Percentiles rank a stretch among this genome's conserved stretches.
These are phyloP conservation scores for Trididemnum miniatum DNA, from an alignment of 23 tunicate species.

Conservation along the genomic window DNA sequence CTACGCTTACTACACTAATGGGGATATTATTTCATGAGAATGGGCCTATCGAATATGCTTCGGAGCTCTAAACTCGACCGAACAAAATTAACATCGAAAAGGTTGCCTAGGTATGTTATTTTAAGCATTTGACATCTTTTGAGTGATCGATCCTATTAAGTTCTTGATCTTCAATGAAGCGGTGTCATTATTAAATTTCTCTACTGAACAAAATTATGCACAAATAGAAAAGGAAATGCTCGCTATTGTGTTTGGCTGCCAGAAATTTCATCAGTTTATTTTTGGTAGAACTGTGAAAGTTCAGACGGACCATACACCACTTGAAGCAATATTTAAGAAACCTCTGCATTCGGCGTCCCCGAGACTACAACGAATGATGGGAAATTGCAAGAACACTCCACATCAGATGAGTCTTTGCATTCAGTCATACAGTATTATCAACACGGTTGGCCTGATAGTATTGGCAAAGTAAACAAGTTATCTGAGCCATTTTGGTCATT, in stretches of 20 bases:
- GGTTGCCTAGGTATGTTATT: too few relatives aligned
- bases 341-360: not conserved
- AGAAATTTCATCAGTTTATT: not conserved
- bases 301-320: not conserved
- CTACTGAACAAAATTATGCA: not conserved
- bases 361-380: conserved; percentile 8
- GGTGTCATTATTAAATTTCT: too few relatives aligned
- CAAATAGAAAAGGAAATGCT: conserved; percentile 1
- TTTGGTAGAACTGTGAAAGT: not conserved
- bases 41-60: not conserved
- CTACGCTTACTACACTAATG: too few relatives aligned
- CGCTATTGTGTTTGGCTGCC: not conserved
- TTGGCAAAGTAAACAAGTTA: not conserved
- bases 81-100: not conserved
- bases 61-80: not conserved
- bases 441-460: not conserved
- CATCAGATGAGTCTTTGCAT: not conserved
- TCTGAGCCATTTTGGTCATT: not conserved
- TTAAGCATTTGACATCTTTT: too few relatives aligned
- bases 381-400: not conserved
- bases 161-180: too few relatives aligned
- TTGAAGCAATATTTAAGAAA: not conserved
- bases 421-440: not conserved
- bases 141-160: too few relatives aligned
- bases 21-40: not conserved